Base-by-base conservation (phyloP, 2,888 invertebrate species). In the Andrena dorsata region DNA sequence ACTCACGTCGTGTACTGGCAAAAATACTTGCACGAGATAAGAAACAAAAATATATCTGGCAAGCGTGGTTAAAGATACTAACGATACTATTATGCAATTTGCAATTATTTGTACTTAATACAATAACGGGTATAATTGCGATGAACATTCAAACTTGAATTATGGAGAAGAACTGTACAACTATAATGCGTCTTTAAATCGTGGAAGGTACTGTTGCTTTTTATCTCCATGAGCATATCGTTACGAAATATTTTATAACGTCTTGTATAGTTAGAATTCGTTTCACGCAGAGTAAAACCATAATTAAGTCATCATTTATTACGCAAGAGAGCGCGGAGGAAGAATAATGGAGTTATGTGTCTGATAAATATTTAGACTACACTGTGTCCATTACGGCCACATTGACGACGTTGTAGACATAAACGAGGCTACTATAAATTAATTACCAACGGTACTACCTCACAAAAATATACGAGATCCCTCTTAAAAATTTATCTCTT, bases 281-380 rank as follows among this genome's bases (percentile, higher is more conserved):
- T 60, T 26, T 7, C 49, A 16, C 16, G 16, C 20, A 61, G 16
- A 35, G 23, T 30, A n/a, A 60, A 53, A 41, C 28, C 47, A 13
- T 49, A 35, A 10, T 20, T 41, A 41, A 49, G 16, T 13, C 16
- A 35, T 47, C 56, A 6, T 69, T 77, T 68, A 53, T 84, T 82
- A 77, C 69, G 81, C 61, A 10, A 16, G 65, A 32, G 20, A 20
- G 64, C 47, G 30, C 20, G 23, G 35, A 72, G 30, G 20, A 63
- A 49, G 73, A 69, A 65, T 58, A 53, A 61, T 76, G 58, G 28
- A 76, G 81, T 76, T 82, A 72, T 47, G 61, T 47, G 65, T 71
- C 77, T 76, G 83, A 85, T 87, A 92, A 92, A 92, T 90, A 90
- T 92, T 92, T 92, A 91, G 90, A 80, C 90, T 90, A 80, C 64